Evolutionary conservation across 2,888 invertebrate species (phyloP).

Genomic region (Oasisia sp.): DNA sequence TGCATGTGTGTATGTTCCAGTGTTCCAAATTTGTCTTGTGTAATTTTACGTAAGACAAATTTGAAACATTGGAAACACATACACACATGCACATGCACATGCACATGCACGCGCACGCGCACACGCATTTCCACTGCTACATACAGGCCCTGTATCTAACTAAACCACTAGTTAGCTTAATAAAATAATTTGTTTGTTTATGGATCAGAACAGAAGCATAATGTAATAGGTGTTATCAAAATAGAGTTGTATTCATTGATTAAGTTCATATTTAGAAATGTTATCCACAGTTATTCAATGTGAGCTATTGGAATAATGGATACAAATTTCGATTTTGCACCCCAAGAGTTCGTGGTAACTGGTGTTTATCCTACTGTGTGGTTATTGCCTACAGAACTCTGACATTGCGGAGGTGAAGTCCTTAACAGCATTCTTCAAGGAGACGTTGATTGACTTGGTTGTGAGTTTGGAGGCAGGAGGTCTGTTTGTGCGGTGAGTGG

Average conservation of each 20-base stretch:
- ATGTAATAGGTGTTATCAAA: neutral
- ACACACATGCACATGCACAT: too few species aligned
- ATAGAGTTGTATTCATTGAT: neutral
- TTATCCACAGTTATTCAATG: neutral
- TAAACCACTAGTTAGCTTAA: neutral
- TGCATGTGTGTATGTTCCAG: too few species aligned
- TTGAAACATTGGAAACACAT: too few species aligned
- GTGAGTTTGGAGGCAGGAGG: slow-evolving; percentile 81
- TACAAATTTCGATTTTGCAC: too few species aligned
- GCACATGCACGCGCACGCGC: too few species aligned
- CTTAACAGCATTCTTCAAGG: slow-evolving; percentile 75
- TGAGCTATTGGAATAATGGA: neutral
- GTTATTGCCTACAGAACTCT: slow-evolving; percentile 24
- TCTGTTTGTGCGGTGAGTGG: slow-evolving; percentile 72
- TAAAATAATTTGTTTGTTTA: neutral
- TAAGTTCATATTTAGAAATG: neutral
- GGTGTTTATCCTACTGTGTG: neutral
- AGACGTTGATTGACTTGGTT: slow-evolving; percentile 77
- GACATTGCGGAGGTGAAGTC: slow-evolving; percentile 55
- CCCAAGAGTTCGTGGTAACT: neutral
- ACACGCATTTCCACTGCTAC: too few species aligned
- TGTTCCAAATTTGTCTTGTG: too few species aligned
- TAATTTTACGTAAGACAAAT: too few species aligned
- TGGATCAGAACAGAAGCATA: neutral
- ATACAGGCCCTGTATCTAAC: too few species aligned